Conservation (phyloP, 2,888 invertebrate species). For the Dioctria rufipes region DNA sequence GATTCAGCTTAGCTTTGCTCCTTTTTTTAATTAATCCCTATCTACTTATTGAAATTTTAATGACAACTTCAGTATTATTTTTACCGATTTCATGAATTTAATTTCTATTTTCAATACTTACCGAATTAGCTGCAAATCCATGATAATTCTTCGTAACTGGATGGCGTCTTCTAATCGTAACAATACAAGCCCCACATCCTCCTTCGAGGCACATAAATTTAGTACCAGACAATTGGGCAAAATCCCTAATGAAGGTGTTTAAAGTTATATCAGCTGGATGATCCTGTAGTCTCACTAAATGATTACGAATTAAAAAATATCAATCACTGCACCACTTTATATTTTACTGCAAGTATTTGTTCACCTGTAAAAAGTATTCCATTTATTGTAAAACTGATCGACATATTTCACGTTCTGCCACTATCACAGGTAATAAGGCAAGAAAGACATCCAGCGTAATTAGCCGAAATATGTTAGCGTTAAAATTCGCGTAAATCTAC, state of each 20-base stretch:
- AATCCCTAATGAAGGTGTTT: conserved; percentile 73
- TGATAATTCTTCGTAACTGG: conserved; percentile 45
- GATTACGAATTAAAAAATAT: not conserved
- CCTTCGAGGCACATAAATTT: conserved; percentile 77
- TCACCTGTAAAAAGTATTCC: not conserved
- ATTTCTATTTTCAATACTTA: not conserved
- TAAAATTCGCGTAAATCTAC: no score
- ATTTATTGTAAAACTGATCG: conserved; percentile 5
- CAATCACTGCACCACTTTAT: not conserved
- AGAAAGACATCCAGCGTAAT: no score
- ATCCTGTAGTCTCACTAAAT: not conserved
- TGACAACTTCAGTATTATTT: no score
- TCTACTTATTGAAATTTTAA: no score
- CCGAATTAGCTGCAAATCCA: conserved; percentile 28
- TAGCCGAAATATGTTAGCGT: no score
- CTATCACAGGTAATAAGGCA: no score
- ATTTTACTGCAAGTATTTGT: not conserved
- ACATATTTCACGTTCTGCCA: no score
- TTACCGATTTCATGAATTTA: no score
- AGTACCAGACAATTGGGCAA: conserved; percentile 73
- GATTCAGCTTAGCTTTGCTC: no score
- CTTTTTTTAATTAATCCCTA: no score
- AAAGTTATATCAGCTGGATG: conserved; percentile 68
- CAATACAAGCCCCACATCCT: conserved; percentile 76
- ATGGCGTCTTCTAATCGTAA: conserved; percentile 64